phyloP scores from a whole-genome alignment of 1,140 invertebrate species.

The Eulimnadia texana region DNA sequence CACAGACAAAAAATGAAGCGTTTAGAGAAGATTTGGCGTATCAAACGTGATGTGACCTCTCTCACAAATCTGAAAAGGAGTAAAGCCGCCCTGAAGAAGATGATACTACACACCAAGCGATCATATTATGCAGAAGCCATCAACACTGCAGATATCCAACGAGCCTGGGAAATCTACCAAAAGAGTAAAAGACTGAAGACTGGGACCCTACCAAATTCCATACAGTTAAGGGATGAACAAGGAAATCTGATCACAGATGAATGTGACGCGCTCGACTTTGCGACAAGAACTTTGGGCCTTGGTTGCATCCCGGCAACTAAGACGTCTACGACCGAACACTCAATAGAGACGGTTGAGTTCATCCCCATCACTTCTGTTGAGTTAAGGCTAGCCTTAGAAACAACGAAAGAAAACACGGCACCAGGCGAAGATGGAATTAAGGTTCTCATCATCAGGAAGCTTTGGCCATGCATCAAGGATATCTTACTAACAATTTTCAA shows the following conservation, averaged over 20 bases:
- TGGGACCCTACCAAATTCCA: not conserved
- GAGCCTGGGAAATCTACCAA: not conserved
- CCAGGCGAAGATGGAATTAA: too few species aligned
- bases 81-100: not conserved
- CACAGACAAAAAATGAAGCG: not conserved
- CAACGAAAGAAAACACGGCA: too few species aligned
- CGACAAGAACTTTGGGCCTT: too few species aligned
- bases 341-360: too few species aligned
- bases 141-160: not conserved
- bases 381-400: too few species aligned
- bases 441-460: too few species aligned
- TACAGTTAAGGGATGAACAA: not conserved
- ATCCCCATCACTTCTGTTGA: too few species aligned
- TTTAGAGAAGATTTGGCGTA: not conserved
- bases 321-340: too few species aligned
- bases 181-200: not conserved
- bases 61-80: not conserved
- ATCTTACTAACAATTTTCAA: not conserved
- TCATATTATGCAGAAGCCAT: not conserved
- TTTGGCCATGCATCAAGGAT: too few species aligned
- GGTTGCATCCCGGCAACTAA: too few species aligned
- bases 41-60: not conserved
- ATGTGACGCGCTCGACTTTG: too few species aligned
- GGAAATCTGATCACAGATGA: too few species aligned
- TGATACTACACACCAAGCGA: not conserved